phyloP scores from a whole-genome alignment of 2,888 invertebrate species.

The Scaptomyza parva region DNA sequence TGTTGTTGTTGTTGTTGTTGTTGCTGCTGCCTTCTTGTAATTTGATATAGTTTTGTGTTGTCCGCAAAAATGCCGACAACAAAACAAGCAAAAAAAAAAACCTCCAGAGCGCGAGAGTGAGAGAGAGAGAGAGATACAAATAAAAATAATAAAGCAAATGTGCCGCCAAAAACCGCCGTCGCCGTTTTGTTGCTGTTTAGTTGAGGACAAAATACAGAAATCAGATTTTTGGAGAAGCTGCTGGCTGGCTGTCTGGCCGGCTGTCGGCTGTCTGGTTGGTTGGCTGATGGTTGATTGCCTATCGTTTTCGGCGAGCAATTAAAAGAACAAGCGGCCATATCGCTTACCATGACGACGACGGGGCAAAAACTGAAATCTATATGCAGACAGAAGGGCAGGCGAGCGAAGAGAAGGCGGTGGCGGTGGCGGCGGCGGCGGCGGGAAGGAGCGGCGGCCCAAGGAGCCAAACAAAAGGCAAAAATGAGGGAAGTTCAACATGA shows the following conservation, averaged over 20 bases:
- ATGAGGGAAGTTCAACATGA: constrained; percentile 52
- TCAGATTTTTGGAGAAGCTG: constrained; percentile 8
- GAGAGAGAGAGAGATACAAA: too few relatives aligned
- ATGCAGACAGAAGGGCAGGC: constrained; percentile 43
- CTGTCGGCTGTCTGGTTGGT: constrained; percentile 5
- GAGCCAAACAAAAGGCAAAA: constrained; percentile 40
- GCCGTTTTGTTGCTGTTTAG: constrained; percentile 51
- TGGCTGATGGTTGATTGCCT: constrained; percentile 68
- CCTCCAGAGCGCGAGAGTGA: too few relatives aligned
- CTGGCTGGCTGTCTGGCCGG: neutral
- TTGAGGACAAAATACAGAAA: constrained; percentile 24
- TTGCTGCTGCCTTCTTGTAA: constrained; percentile 46
- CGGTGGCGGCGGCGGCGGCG: neutral
- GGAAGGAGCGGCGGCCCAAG: constrained; percentile 4
- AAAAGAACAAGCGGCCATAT: constrained; percentile 81
- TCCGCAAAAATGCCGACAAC: constrained; percentile 69
- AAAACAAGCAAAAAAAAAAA: constrained; percentile 29
- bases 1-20: neutral
- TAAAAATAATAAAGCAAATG: constrained; percentile 24
- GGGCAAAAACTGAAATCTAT: constrained; percentile 69
- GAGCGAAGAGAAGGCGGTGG: too few relatives aligned
- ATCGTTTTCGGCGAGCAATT: constrained; percentile 79
- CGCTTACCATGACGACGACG: constrained; percentile 66
- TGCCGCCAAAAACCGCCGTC: constrained; percentile 71
- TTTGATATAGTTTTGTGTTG: constrained; percentile 75